Base-by-base conservation (phyloP, 2,113 vertebrate species). In the Macaca nemestrina region DNA sequence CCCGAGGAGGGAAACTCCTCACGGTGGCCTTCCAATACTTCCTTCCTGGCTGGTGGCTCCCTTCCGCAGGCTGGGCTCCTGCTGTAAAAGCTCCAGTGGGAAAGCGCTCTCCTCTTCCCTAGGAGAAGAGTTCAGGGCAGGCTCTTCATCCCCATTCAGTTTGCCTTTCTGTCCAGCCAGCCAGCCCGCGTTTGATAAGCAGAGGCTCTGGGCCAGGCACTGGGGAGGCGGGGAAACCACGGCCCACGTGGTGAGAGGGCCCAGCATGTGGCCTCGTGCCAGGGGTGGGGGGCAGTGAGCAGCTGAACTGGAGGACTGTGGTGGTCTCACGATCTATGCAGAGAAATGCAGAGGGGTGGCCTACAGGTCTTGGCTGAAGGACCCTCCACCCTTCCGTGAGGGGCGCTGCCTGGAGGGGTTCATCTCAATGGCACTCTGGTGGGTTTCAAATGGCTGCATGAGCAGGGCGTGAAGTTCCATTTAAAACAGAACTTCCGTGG, bases 301-400 rank as follows among this genome's bases (percentile, higher is more conserved):
- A 64, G 9, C 35, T 6, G 14, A 1, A 0, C 2, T 3, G 25
- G 25, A 38, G 68, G 27, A n/a, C 1, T 4, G 12, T 45, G 48
- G 45, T 20, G 45, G 45, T 32, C 67, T 72, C n/a, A 32, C 9
- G 52, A 23, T 43, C 68, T 43, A 22, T 0, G 3, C 43, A 3
- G n/a, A 64, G 30, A 30, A 13, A 40, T 6, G 23, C 8, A 0
- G 10, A 16, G 20, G 48, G 20, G 38, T 2, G 1, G 18, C 27
- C 79, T 79, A 1, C 1, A 8, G 6, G 1, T 11, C 1, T 0
- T 52, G 35, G 22, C 45, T 8, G 18, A 32, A 67, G n/a, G 43
- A 40, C 43, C 23, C 0, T 22, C 76, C n/a, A 32, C 35, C 38
- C 75, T 81, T n/a, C 18, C 4, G 3, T 8, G n/a, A 64, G 35